Base-by-base conservation (phyloP, 1,140 invertebrate species). In the Tetragonula clypearis region DNA sequence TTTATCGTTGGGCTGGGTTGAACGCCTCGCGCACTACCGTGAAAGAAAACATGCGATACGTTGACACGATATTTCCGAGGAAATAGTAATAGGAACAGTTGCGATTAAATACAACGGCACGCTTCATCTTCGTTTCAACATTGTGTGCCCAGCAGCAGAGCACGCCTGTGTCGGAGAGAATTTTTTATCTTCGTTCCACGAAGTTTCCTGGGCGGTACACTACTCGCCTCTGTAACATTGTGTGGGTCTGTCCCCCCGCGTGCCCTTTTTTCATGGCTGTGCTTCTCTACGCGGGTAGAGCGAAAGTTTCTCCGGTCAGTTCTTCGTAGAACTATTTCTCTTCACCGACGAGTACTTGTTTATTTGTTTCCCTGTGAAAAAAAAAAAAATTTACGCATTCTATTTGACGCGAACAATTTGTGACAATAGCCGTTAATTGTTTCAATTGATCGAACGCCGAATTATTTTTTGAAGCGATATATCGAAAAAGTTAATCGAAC, bases 131-230 rank as follows among this genome's bases (percentile, higher is more conserved):
- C 8, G 11, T 21, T 41, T 69, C 81, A 83, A 83, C 65, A 77
- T 83, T 83, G 65, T 83, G 65, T 78, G 35, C 2, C n/a, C 30
- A n/a, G n/a, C n/a, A n/a, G n/a, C n/a, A 30, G 30, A 0, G 30
- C 23, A 17, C 14, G 17, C 26, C 17, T 21, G 5, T n/a, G 17
- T 19, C 2, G 53, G 11, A 11, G 21, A 69, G 71, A 79, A 88
- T 30, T 62, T 62, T 80, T 88, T 81, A 87, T 88, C 77, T 81
- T 53, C 60, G 73, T 88, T 69, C 82, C 17, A 85, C 73, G 75
- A 88, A 78, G 65, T 69, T 76, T 14, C 17, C 17, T 30, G 41
- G 73, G 74, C 74, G 74, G 62, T 26, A 3, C 30, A 1, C 30
- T 30, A 30, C 30, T 30, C 30, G 30, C 81, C 81, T 49, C 35